Evolutionary conservation across 2,113 vertebrate species (phyloP).

Genomic region (Bubo scandiacus): DNA sequence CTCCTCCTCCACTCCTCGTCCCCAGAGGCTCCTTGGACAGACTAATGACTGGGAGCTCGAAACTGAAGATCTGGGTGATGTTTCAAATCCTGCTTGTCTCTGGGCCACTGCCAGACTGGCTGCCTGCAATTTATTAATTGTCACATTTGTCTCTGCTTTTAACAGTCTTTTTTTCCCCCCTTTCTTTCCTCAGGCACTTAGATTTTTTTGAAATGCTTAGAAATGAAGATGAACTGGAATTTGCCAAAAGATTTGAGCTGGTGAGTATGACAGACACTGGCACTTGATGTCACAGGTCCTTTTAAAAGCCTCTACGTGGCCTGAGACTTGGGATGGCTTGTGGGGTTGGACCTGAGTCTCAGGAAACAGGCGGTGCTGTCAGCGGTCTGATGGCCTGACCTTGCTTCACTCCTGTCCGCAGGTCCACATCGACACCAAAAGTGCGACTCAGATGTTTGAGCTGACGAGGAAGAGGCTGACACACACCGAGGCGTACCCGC

Average conservation of each 20-base stretch:
- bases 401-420: background rate
- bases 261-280: constrained; percentile 65
- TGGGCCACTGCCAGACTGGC: background rate
- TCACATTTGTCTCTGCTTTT: background rate
- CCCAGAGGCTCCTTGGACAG: background rate
- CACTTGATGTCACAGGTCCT: accelerated
- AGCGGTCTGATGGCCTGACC: background rate
- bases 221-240: constrained; percentile 95
- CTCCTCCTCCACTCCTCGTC: background rate
- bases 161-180: background rate
- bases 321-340: accelerated
- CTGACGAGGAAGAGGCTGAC: constrained; percentile 95
- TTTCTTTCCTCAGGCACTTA: constrained; percentile 84
- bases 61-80: background rate
- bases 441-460: constrained; percentile 96
- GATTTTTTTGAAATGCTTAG: constrained; percentile 99
- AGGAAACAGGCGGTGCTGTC: accelerated
- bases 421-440: constrained; percentile 98
- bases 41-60: background rate
- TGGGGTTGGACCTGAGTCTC: background rate
- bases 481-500: constrained; percentile 94
- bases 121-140: background rate
- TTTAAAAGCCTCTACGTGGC: accelerated
- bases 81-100: background rate
- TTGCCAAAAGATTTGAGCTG: constrained; percentile 95